phyloP scores from a whole-genome alignment of 1,140 invertebrate species.

The Macrobrachium rosenbergii region DNA sequence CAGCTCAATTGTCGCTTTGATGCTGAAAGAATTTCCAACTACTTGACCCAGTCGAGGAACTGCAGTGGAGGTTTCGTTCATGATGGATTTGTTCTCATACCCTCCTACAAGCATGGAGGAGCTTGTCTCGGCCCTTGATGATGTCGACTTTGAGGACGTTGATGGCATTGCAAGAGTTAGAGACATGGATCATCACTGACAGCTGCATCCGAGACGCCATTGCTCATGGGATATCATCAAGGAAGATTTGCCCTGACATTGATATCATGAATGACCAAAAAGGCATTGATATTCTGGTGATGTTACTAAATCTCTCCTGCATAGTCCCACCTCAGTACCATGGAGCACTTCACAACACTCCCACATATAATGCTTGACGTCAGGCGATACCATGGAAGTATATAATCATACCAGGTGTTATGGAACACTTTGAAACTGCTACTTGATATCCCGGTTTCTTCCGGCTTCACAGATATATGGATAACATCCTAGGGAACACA shows the following conservation, averaged over 20 bases:
- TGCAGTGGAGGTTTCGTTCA: background rate
- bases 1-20: constrained; percentile 20
- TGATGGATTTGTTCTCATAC: constrained; percentile 34
- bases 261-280: constrained; percentile 8
- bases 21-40: constrained; percentile 26
- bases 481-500: no score
- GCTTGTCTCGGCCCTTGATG: constrained; percentile 19
- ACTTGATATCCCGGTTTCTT: no score
- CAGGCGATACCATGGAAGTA: constrained; percentile 25
- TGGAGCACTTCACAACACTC: no score
- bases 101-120: constrained; percentile 24
- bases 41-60: constrained; percentile 2
- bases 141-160: constrained; percentile 4
- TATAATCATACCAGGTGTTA: constrained; percentile 13
- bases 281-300: constrained; percentile 7
- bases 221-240: constrained; percentile 6
- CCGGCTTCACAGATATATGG: no score
- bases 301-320: no score
- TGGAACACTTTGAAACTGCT: no score
- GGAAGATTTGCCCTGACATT: background rate
- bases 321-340: no score
- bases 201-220: constrained; percentile 23
- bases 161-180: no score
- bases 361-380: no score
- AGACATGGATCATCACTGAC: background rate